Percentiles rank a stretch among this genome's conserved stretches.
Evolutionary conservation across 2,797 vertebrate species (phyloP).

Genomic region (Podarcis siculus): DNA sequence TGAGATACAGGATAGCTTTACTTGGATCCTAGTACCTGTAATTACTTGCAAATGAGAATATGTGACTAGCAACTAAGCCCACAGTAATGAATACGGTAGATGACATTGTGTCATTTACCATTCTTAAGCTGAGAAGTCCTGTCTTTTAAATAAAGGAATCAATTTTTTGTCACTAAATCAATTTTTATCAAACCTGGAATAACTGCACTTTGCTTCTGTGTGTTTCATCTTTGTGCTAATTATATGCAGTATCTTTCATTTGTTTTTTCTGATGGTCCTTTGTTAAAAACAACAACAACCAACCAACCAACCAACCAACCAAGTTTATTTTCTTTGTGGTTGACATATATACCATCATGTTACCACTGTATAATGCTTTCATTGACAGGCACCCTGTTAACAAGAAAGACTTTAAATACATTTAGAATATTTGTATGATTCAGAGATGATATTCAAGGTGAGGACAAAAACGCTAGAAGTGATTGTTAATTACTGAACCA

Average conservation of each 20-base stretch:
- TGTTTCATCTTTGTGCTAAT: neutral
- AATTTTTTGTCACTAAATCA: neutral
- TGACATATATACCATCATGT: neutral
- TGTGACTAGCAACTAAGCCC: neutral
- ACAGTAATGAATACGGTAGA: neutral
- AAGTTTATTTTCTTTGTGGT: neutral
- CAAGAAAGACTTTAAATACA: neutral
- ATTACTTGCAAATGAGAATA: no score
- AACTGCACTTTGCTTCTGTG: neutral
- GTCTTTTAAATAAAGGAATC: neutral
- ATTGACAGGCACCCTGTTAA: neutral
- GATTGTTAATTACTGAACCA: constrained; percentile 10
- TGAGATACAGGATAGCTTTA: neutral
- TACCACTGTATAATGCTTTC: neutral
- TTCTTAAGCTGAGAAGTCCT: neutral
- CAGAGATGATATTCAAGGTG: constrained; percentile 12
- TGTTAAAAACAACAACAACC: neutral
- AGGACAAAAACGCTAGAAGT: neutral
- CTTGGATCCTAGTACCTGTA: neutral
- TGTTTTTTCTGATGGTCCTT: neutral
- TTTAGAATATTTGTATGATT: neutral
- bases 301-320: neutral
- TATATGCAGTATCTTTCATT: neutral
- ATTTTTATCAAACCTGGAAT: neutral
- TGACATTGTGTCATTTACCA: neutral